Base-by-base conservation (phyloP, 92 coral and sea anemone species). In the Epizoanthus ramosus region DNA sequence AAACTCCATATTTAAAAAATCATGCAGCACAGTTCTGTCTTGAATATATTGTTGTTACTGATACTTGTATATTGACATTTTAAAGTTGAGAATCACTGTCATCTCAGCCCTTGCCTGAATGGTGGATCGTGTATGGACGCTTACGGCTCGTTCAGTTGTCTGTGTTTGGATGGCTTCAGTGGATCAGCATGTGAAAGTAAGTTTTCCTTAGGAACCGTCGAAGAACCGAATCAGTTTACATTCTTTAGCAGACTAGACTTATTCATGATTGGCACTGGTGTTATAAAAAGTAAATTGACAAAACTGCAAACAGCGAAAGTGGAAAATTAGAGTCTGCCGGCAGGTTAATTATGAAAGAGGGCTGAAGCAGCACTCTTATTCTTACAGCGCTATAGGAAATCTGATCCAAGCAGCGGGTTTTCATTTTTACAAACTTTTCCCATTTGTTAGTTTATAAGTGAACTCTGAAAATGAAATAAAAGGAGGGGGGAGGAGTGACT, bases 181-280 rank as follows among this genome's bases (percentile, higher is more conserved):
- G 99, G 99, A 54, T 56, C 89, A 1, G 93, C 93, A 65, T 97
- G 99, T 60, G 99, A 97, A 79, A 81, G 99, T 97, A 75, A 88
- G 96, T 87, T 19, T 25, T 10, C 24, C 3, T 57, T 15, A 10
- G 15, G 31, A 39, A 21, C 8, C 17, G 7, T 64, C 6, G 7
- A n/a, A 45, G 8, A 14, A 24, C 58, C 18, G 37, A 35, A 57
- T 54, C 10, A 8, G 71, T 18, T 61, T 73, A 5, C 43, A 3
- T 37, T 37, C 5, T 37, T 3, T 37, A 37, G 5, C 43, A 37
- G 5, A 37, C 43, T 9, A 54, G 31, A 39, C 6, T 23, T 25
- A 18, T 57, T 3, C 70, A 22, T 31, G 25, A 64, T 16, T 31
- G 14, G 12, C 13, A 64, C 2, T 31, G 25, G 28, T 0, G 8